Conservation (phyloP, 2,888 invertebrate species). For the Stenodema calcarata region DNA sequence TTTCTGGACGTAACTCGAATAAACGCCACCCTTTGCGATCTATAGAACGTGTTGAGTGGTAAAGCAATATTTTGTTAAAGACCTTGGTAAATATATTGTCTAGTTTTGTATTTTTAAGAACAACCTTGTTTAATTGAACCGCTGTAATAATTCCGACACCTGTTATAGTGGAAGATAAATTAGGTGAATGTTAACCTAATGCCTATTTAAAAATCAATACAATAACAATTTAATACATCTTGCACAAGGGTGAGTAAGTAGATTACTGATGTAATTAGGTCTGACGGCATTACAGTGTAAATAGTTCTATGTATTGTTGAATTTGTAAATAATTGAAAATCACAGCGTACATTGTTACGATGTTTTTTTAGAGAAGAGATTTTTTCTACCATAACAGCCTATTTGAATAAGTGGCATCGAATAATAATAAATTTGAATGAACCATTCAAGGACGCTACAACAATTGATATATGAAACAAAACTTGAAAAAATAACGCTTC, state of each 20-base stretch:
- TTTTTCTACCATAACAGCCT: not conserved
- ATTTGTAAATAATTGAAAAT: not conserved
- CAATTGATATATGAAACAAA: not conserved
- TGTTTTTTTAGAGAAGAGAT: not conserved
- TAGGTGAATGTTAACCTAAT: not conserved
- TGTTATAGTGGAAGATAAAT: not conserved
- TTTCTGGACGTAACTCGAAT: too few relatives aligned
- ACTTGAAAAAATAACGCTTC: not conserved
- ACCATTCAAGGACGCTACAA: not conserved
- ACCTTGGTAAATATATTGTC: too few relatives aligned
- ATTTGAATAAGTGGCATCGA: not conserved
- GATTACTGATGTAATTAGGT: not conserved
- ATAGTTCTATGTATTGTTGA: constrained; percentile 16
- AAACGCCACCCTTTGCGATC: too few relatives aligned
- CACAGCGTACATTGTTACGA: not conserved
- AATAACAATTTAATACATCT: not conserved
- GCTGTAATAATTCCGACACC: not conserved
- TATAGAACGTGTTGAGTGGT: too few relatives aligned
- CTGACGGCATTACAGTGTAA: not conserved
- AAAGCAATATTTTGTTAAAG: too few relatives aligned
- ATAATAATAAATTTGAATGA: not conserved
- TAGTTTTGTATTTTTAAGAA: too few relatives aligned
- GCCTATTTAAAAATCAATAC: not conserved
- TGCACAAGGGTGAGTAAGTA: not conserved
- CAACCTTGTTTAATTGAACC: too few relatives aligned